Evolutionary conservation across 2,888 invertebrate genomes (phyloP), one percentile per base, ranked within the genome.

Genomic region (Eristalis arbustorum): DNA sequence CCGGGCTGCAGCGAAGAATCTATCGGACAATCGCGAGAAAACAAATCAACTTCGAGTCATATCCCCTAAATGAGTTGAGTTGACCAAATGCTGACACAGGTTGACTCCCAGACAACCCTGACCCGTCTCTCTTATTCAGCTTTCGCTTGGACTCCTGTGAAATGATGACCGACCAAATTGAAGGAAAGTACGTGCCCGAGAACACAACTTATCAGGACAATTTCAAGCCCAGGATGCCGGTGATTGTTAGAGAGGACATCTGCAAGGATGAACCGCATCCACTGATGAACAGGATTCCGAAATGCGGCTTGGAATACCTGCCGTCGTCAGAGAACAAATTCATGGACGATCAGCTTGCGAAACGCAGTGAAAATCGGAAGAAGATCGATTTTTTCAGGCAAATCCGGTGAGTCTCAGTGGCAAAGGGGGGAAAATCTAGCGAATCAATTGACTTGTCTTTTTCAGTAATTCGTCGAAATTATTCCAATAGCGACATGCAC

Each of bases 341-440:
- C 25, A 67, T 67, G 67, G 42, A 67, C 42, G 67, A 67, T 25
- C 40, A 67, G 22, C 40, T 67, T 0, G 22, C 22, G 1, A 13
- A 3, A 10, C 18, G 11, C 11, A 67, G 37, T 42, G 49, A 25
- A n/a, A 40, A 40, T 22, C 34, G 40, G 11, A 67, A 67, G 67
- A 67, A 67, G 13, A 25, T 67, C 23, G 22, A 67, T 25, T 67
- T 67, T 28, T n/a, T 67, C 14, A 37, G 67, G n/a, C 67, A 67
- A 23, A 23, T 67, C 1, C 59, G 59, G 59, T 59, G 59, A 25
- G 59, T 23, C 4, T 0, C 1, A 1, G 13, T 2, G 23, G 10
- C 8, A 4, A 13, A 13, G 25, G 5, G 23, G 14, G 25, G 2
- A 0, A 10, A 22, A 18, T 3, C 22, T n/a, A 56, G n/a, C n/a